Base-by-base conservation (phyloP, 2,888 invertebrate genomes). In the Mycalesis mineus region DNA sequence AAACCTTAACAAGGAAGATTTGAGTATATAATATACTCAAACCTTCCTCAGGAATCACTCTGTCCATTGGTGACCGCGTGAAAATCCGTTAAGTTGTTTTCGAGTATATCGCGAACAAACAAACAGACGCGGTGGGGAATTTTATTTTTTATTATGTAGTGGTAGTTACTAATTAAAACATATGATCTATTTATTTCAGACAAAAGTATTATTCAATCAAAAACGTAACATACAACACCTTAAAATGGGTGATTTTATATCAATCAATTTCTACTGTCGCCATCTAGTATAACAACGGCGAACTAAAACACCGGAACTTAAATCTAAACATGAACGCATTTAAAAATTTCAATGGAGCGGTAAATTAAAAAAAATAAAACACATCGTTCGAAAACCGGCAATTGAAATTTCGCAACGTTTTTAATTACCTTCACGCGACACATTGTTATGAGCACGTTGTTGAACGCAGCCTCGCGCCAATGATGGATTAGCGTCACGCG, bases 401-500 rank as follows among this genome's bases (percentile, higher is more conserved):
- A 49, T 39, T 42, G 31, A 13, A 17, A 47, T 33, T 33, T 47
- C 13, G 47, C 47, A 17, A 15, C 47, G 44, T 0, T 45, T 41
- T 45, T 54, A 54, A 54, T 58, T 54, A 54, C 49, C 44, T 41
- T n/a, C 55, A n/a, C 31, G 53, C 14, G 11, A 36, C 44, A 52
- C 42, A 45, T 44, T 53, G 53, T 45, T 53, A 44, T 13, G 22
- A 36, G 14, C 7, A 4, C 11, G 36, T 36, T 13, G 13, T 2
- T 31, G 22, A 11, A 11, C 31, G 31, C 33, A 1, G 15, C 33
- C 11, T 13, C 53, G 62, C 65, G 69, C 64, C 66, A 67, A 79
- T 88, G 87, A 88, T 87, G 87, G 88, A 88, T 88, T 85, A 87
- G 78, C 82, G 85, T 87, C 87, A 85, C 72, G 69, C 73, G n/a